Conservation (phyloP, 2,113 vertebrate genomes). For the Phalacrocorax carbo region DNA sequence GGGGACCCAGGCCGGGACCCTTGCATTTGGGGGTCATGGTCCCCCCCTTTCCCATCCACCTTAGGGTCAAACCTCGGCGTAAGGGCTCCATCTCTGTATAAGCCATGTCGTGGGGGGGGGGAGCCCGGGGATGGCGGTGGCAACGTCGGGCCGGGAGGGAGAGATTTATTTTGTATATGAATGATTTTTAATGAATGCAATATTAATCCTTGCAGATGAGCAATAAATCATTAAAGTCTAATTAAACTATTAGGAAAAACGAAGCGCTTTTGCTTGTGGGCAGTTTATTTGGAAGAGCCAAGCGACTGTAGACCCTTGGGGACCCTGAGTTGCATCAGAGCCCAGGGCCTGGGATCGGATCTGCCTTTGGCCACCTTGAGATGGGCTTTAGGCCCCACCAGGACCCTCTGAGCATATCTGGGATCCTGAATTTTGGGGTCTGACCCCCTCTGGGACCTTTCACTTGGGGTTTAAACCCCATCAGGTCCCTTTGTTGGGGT, state of each 20-base stretch:
- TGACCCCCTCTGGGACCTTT: fast-evolving
- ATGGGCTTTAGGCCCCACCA: fast-evolving
- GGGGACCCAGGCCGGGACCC: not conserved
- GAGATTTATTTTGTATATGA: constrained; percentile 82
- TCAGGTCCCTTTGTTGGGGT: not conserved
- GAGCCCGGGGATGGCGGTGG: constrained; percentile 30
- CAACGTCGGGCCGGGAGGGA: constrained; percentile 61
- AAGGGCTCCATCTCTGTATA: constrained; percentile 70
- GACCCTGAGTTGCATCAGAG: fast-evolving
- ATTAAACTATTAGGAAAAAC: constrained; percentile 72
- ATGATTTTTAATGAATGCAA: constrained; percentile 86
- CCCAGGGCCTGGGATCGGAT: not conserved
- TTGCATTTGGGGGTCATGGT: not conserved
- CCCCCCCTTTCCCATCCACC: not conserved
- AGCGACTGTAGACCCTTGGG: fast-evolving
- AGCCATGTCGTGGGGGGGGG: constrained; percentile 53
- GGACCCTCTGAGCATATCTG: fast-evolving
- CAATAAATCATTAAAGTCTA: constrained; percentile 83
- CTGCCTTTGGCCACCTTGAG: not conserved
- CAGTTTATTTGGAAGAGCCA: fast-evolving
- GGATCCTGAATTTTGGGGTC: not conserved
- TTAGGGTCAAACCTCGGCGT: constrained; percentile 3
- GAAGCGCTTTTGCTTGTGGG: not conserved
- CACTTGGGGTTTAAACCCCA: not conserved
- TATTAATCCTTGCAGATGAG: constrained; percentile 84